Percentiles rank a stretch among this genome's conserved stretches.
phyloP scores from a whole-genome alignment of 1,140 invertebrate genomes.

The Drosophila rhopaloa region DNA sequence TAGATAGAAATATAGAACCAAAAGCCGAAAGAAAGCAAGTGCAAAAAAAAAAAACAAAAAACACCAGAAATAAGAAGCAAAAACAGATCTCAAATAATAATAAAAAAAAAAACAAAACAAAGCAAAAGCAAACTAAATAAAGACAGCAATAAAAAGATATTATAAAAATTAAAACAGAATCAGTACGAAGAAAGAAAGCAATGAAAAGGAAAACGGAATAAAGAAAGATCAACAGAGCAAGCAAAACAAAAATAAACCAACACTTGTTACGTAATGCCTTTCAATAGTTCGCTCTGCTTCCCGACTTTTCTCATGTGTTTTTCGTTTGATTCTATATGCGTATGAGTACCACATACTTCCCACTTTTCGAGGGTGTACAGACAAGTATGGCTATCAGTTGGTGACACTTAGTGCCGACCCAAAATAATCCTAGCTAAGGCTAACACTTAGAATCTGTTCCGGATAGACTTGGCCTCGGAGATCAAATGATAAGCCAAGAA shows the following conservation, averaged over 20 bases:
- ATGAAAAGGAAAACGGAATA: slow-evolving; percentile 39
- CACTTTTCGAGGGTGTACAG: slow-evolving; percentile 1
- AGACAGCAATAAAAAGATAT: slow-evolving; percentile 44
- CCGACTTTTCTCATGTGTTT: slow-evolving; percentile 30
- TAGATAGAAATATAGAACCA: slow-evolving; percentile 4
- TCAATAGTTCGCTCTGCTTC: slow-evolving; percentile 39
- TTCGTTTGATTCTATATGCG: slow-evolving; percentile 13
- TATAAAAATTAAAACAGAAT: slow-evolving; percentile 43
- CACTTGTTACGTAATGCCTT: slow-evolving; percentile 66
- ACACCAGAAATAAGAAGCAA: neutral
- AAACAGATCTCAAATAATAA: slow-evolving; percentile 57
- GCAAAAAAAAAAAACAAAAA: slow-evolving; percentile 26
- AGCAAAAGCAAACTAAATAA: slow-evolving; percentile 53
- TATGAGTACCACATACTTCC: slow-evolving; percentile 30
- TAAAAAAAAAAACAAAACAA: slow-evolving; percentile 44
- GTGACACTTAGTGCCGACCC: slow-evolving; percentile 3
- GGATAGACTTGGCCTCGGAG: slow-evolving; percentile 29
- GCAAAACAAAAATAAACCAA: slow-evolving; percentile 63
- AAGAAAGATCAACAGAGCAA: slow-evolving; percentile 43
- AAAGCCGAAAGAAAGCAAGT: slow-evolving; percentile 17
- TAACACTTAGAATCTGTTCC: slow-evolving; percentile 44
- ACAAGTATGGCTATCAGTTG: slow-evolving; percentile 27
- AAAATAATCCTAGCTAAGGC: slow-evolving; percentile 19
- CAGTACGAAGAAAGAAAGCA: slow-evolving; percentile 38
- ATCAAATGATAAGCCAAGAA: slow-evolving; percentile 40